A percentile compares a stretch with the other conserved stretches of the same genome.
Evolutionary conservation across 2,113 vertebrate genomes (phyloP).

Genomic region (Semnornis frantzii): DNA sequence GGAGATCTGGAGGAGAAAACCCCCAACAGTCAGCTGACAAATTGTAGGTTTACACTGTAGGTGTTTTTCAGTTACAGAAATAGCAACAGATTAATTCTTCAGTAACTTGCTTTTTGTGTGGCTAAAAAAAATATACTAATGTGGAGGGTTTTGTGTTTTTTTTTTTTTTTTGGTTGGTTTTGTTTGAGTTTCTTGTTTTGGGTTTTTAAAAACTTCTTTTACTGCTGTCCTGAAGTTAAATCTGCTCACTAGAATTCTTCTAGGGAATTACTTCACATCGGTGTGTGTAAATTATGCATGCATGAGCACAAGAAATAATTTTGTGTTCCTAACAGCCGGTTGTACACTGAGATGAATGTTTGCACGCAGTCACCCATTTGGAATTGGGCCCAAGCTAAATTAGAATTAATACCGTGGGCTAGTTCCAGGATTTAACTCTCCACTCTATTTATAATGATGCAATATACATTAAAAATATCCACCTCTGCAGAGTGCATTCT

Average conservation of each 20-base stretch:
- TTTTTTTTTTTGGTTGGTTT: too few relatives aligned
- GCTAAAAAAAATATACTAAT: background rate
- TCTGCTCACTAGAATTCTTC: background rate
- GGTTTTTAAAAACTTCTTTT: background rate
- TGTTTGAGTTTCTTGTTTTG: too few relatives aligned
- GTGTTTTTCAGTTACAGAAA: background rate
- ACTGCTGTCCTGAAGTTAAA: background rate
- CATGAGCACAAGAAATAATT: conserved; percentile 23
- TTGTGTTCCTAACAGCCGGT: conserved; percentile 36
- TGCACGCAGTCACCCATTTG: conserved; percentile 50
- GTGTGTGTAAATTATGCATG: conserved; percentile 15
- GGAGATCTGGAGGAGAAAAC: background rate
- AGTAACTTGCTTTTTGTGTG: background rate
- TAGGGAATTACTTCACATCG: conserved; percentile 27
- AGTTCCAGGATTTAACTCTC: conserved; percentile 21
- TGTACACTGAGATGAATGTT: conserved; percentile 17
- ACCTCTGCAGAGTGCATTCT: background rate
- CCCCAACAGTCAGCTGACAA: background rate
- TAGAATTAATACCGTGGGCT: conserved; percentile 15
- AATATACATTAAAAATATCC: background rate
- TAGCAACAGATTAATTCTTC: background rate
- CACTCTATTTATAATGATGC: conserved; percentile 14
- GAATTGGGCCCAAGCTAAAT: conserved; percentile 33
- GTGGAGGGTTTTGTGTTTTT: background rate
- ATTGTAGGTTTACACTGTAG: background rate